Evolutionary conservation across 2,888 invertebrate genomes (phyloP).

Genomic region (Palloptera scutellata): DNA sequence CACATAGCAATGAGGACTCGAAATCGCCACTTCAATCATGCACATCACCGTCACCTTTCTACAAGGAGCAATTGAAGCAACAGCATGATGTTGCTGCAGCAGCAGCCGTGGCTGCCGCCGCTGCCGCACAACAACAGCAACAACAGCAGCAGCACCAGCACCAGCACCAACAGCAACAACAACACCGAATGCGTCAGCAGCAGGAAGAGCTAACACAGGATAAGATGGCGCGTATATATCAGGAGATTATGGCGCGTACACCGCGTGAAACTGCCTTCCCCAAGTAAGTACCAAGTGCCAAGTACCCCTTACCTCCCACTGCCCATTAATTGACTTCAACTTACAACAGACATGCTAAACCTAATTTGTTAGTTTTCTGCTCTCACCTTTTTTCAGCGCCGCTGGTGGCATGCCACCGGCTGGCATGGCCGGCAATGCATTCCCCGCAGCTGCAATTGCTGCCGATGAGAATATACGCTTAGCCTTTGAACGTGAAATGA

Average conservation of each 20-base stretch:
- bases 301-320: slow-evolving; percentile 2
- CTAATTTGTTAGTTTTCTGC: slow-evolving; percentile 71
- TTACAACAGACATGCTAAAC: slow-evolving; percentile 47
- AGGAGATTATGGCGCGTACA: slow-evolving; percentile 88
- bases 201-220: slow-evolving; percentile 88
- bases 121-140: slow-evolving; percentile 47
- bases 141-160: slow-evolving; percentile 64
- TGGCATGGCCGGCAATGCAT: slow-evolving; percentile 49
- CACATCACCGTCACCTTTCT: slow-evolving; percentile 82
- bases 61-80: slow-evolving; percentile 68
- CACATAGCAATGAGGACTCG: slow-evolving; percentile 82
- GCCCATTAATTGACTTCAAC: not conserved
- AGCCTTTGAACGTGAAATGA: slow-evolving; percentile 89
- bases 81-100: slow-evolving; percentile 40
- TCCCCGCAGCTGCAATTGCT: slow-evolving; percentile 49
- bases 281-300: slow-evolving; percentile 69
- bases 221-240: slow-evolving; percentile 92
- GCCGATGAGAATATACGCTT: slow-evolving; percentile 88
- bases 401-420: slow-evolving; percentile 63
- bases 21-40: slow-evolving; percentile 82
- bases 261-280: slow-evolving; percentile 81
- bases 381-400: slow-evolving; percentile 83
- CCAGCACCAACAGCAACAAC: slow-evolving; percentile 47
- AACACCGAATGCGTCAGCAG: slow-evolving; percentile 62
- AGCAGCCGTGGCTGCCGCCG: slow-evolving; percentile 59